Evolutionary conservation across 2,113 vertebrate genomes (phyloP), one percentile per base, ranked within the genome.

Genomic region (Zosterops borbonicus): DNA sequence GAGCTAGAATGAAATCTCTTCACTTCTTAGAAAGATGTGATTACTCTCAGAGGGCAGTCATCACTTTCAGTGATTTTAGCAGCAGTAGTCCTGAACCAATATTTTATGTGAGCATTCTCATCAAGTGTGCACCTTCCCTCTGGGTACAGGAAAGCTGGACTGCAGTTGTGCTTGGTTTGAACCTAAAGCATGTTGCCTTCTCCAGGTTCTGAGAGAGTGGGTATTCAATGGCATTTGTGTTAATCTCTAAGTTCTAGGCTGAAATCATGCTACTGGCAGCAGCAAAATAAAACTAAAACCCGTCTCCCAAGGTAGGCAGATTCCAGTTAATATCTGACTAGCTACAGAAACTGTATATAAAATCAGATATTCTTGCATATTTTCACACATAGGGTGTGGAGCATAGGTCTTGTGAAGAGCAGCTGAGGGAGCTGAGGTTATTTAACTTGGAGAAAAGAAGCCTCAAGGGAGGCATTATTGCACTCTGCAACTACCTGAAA

Each of bases 291-390:
- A 86, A 82, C 50, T 65, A 47, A 85, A 82, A n/a, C 27, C 41
- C 68, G n/a, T 65, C 47, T 52, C 83, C n/a, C 21, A 46, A 91
- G 50, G 52, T 69, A 95, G 64, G 22, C 28, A 58, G 69, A 74
- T 85, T 81, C 50, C 76, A 85, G 47, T 73, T 73, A 84, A 90
- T 86, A 67, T 81, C 53, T 89, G 65, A 68, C 87, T 92, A 91
- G 60, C 58, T 89, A 47, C 44, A 87, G 75, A 91, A 80, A 93
- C 88, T 7, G 55, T 64, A 71, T 20, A 46, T 56, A 6, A 74
- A 88, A 33, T 68, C 58, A 89, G 75, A 56, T 8, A 80, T 83
- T 75, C 83, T 71, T 91, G 28, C 35, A 85, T 33, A 74, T 12
- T 94, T 64, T 81, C 81, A 69, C n/a, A 83, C 22, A 9, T 35